phyloP scores from a whole-genome alignment of 2,888 invertebrate genomes.

The Hirtodrosophila cameraria region DNA sequence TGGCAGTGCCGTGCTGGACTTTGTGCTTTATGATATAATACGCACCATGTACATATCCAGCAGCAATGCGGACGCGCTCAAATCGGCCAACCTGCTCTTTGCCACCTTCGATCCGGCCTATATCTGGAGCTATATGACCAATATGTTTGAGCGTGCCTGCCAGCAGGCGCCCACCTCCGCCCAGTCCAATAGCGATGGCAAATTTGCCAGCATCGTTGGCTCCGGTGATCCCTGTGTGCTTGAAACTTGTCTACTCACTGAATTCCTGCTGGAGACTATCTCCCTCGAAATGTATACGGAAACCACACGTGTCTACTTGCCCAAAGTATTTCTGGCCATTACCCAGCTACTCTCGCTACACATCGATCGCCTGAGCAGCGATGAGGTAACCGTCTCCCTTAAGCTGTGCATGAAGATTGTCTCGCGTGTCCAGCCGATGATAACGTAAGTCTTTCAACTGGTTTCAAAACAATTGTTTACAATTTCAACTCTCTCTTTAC shows the following conservation, averaged over 20 bases:
- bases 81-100: slow-evolving; percentile 93
- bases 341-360: slow-evolving; percentile 86
- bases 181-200: slow-evolving; percentile 64
- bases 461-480: background rate
- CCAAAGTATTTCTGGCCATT: slow-evolving; percentile 89
- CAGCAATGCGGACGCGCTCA: slow-evolving; percentile 88
- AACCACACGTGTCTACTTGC: slow-evolving; percentile 90
- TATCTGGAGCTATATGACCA: slow-evolving; percentile 92
- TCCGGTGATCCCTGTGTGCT: slow-evolving; percentile 87
- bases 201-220: slow-evolving; percentile 85
- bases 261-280: slow-evolving; percentile 90
- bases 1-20: slow-evolving; percentile 90
- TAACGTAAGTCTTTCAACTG: slow-evolving; percentile 79
- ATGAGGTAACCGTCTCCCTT: slow-evolving; percentile 88
- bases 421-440: slow-evolving; percentile 89
- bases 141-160: slow-evolving; percentile 87
- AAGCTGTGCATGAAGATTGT: slow-evolving; percentile 90
- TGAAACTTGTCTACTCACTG: slow-evolving; percentile 89
- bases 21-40: slow-evolving; percentile 91
- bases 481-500: background rate
- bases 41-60: slow-evolving; percentile 86
- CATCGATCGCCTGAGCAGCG: slow-evolving; percentile 83
- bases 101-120: slow-evolving; percentile 93
- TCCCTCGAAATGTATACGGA: slow-evolving; percentile 91
- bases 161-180: slow-evolving; percentile 69